Evolutionary conservation across 2,113 vertebrate genomes (phyloP).

Genomic region (Tragulus kanchil): DNA sequence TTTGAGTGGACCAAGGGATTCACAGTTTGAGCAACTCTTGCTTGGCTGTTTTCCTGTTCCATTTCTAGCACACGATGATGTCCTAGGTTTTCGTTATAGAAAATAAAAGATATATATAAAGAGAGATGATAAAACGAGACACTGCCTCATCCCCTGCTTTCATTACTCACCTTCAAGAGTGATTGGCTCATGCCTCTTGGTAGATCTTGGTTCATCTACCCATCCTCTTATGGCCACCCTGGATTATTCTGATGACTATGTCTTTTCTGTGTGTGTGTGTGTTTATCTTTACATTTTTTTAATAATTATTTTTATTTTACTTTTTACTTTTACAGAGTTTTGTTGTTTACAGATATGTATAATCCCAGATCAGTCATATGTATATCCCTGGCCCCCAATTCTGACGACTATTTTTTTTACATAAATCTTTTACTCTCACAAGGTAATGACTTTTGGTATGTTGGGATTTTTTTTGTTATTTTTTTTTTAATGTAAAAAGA

Average conservation of each 20-base stretch:
- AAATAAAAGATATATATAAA: slow-evolving; percentile 41
- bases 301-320: no score
- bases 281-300: no score
- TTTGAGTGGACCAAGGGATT: neutral
- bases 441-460: slow-evolving; percentile 25
- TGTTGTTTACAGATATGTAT: no score
- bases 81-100: slow-evolving; percentile 25
- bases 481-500: neutral
- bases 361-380: no score
- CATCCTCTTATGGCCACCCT: neutral
- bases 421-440: neutral
- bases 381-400: no score
- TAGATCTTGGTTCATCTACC: neutral
- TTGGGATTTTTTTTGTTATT: no score
- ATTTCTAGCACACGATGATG: slow-evolving; percentile 34
- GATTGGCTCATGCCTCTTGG: neutral
- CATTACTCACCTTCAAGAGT: neutral
- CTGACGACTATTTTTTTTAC: slow-evolving; percentile 23
- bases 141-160: neutral
- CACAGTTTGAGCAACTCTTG: neutral
- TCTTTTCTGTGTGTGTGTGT: no score
- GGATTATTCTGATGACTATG: neutral
- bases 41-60: neutral
- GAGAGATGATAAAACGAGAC: neutral
- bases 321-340: no score